A percentile compares a stretch with the other conserved stretches of the same genome.
Evolutionary conservation across 2,797 vertebrate species (phyloP).

Genomic region (Eulemur rubriventer): DNA sequence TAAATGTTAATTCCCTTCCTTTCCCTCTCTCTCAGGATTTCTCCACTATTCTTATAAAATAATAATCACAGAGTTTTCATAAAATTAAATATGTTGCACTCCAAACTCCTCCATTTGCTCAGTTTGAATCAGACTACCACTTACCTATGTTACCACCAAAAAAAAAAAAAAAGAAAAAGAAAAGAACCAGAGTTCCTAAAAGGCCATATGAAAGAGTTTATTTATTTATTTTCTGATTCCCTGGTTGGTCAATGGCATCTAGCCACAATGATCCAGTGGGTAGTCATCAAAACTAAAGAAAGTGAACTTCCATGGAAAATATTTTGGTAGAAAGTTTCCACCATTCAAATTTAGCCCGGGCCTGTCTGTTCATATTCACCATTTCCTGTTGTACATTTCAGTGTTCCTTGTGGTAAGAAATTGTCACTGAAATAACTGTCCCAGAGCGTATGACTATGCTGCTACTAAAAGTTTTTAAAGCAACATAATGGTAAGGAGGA

Average conservation of each 20-base stretch:
- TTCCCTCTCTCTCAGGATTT: not conserved
- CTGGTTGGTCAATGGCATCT: slow-evolving; percentile 48
- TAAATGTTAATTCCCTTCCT: not conserved
- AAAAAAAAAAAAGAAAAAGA: not conserved
- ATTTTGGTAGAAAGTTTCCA: slow-evolving; percentile 66
- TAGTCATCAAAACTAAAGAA: slow-evolving; percentile 70
- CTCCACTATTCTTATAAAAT: slow-evolving; percentile 4
- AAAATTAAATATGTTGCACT: not conserved
- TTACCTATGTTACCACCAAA: not conserved
- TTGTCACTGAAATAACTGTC: slow-evolving; percentile 47
- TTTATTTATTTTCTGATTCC: slow-evolving; percentile 60
- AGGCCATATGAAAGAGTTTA: slow-evolving; percentile 21
- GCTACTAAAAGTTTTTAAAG: not conserved
- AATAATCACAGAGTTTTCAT: not conserved
- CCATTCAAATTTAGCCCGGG: slow-evolving; percentile 52
- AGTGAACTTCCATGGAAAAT: slow-evolving; percentile 61
- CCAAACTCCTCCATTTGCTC: slow-evolving; percentile 5
- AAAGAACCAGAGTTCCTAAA: slow-evolving; percentile 22
- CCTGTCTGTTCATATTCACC: slow-evolving; percentile 31
- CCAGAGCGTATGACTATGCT: not conserved
- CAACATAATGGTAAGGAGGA: not conserved
- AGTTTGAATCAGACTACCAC: not conserved
- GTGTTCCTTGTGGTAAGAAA: slow-evolving; percentile 49
- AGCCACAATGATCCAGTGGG: slow-evolving; percentile 38
- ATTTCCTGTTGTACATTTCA: slow-evolving; percentile 61